These are phyloP conservation scores for Syngnathus typhle DNA, from an alignment of 2,113 vertebrate species.

Conservation along the genomic window DNA sequence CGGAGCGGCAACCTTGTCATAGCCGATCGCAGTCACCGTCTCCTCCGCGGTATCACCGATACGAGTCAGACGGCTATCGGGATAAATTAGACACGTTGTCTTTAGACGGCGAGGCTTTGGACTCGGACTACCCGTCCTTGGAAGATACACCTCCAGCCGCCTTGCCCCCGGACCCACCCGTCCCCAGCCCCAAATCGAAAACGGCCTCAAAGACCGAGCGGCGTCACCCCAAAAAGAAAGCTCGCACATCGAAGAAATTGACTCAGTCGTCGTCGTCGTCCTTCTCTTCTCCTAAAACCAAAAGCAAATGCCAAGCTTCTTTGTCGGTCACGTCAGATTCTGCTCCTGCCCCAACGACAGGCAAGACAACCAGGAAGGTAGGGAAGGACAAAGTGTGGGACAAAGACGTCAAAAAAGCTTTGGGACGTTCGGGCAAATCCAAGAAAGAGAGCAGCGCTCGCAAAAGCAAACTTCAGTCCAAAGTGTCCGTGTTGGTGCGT, in stretches of 20 bases:
- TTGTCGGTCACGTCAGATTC: slow-evolving; percentile 51
- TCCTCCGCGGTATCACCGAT: slow-evolving; percentile 56
- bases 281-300: slow-evolving; percentile 53
- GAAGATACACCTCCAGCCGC: slow-evolving; percentile 68
- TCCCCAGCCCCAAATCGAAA: slow-evolving; percentile 62
- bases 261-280: slow-evolving; percentile 49
- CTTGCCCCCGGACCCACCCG: slow-evolving; percentile 52
- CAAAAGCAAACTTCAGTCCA: slow-evolving; percentile 88
- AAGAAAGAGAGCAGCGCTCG: slow-evolving; percentile 65
- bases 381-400: slow-evolving; percentile 65
- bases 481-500: slow-evolving; percentile 85
- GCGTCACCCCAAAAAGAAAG: slow-evolving; percentile 66
- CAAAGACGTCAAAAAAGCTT: slow-evolving; percentile 63
- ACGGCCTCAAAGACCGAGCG: slow-evolving; percentile 45
- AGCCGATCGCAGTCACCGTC: slow-evolving; percentile 59
- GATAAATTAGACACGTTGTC: slow-evolving; percentile 70
- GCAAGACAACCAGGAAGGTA: slow-evolving; percentile 56
- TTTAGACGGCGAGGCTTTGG: slow-evolving; percentile 73
- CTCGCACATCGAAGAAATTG: slow-evolving; percentile 61
- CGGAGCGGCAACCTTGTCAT: slow-evolving; percentile 53
- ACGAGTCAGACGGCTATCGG: slow-evolving; percentile 66
- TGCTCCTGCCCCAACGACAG: slow-evolving; percentile 31
- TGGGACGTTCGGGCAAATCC: slow-evolving; percentile 56
- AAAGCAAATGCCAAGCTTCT: slow-evolving; percentile 61
- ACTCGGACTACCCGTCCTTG: slow-evolving; percentile 74